Evolutionary conservation across 1,140 invertebrate genomes (phyloP), one percentile per base, ranked within the genome.

Genomic region (Pseudomyrmex pallidus): DNA sequence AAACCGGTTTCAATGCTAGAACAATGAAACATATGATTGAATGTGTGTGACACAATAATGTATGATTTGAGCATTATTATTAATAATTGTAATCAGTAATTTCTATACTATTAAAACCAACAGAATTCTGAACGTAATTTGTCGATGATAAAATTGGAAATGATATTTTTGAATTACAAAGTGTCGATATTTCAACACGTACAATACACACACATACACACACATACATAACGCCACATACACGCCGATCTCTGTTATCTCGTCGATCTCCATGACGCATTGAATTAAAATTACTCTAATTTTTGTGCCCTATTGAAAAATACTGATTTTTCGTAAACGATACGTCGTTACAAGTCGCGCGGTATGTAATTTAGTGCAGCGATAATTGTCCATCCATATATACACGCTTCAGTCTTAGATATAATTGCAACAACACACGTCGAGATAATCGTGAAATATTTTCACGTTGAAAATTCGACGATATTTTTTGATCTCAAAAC

Each of bases 381-480:
- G 73, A 48, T 74, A 62, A 63, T 63, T 35, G 35, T 35, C 10
- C 50, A 1, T 52, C 13, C 7, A 35, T 74, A 63, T 74, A 63
- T 35, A 44, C 48, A 74, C 12, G 62, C 12, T 74, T 74, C 25
- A 46, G 66, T 67, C 48, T 77, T 12, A 10, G 12, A 20, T 48
- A 35, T 66, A 77, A 77, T 67, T 67, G 62, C 62, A 66, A 12
- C 48, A 44, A 67, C 67, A 50, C 64, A 20, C 66, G 17, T 70
- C 46, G 64, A 59, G 52, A 44, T 54, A 56, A 56, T 78, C 56
- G 66, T 5, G n/a, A 4, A n/a, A 48, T 15, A 57, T 61, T 70
- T 59, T 59, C 22, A 7, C 35, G 76, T n/a, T 48, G 35, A 25
- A 48, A 22, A 35, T 35, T 35, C 35, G 35, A 35, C 35, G 35